Evolutionary conservation across 2,888 invertebrate species (phyloP).

Genomic region (Perdita meconis): DNA sequence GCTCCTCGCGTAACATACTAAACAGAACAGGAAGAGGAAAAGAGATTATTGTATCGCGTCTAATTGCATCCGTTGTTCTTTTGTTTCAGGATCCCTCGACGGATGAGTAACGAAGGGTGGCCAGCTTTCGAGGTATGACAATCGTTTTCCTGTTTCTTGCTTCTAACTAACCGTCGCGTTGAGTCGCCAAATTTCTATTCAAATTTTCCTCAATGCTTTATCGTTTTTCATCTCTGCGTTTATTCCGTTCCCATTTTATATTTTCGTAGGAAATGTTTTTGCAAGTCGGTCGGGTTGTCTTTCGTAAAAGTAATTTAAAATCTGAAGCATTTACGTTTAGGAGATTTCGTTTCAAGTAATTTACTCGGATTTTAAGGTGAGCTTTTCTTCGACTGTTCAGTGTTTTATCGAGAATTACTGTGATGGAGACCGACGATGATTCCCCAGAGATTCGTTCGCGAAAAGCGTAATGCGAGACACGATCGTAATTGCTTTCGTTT

Average conservation of each 20-base stretch:
- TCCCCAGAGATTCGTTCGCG: neutral
- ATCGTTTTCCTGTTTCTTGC: constrained; percentile 32
- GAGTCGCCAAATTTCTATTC: constrained; percentile 41
- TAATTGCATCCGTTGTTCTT: constrained; percentile 62
- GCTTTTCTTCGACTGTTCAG: too few species aligned
- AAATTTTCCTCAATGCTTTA: constrained; percentile 8
- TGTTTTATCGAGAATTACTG: too few species aligned
- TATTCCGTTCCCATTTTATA: neutral
- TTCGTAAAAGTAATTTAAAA: too few species aligned
- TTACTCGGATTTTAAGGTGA: too few species aligned
- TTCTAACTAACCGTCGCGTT: constrained; percentile 56
- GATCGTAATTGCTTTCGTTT: constrained; percentile 21
- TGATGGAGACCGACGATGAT: too few species aligned
- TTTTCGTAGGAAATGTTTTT: neutral
- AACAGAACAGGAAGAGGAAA: neutral
- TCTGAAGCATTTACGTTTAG: too few species aligned
- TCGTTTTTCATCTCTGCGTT: too few species aligned
- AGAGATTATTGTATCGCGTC: constrained; percentile 41
- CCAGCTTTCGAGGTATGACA: constrained; percentile 51
- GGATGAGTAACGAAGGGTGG: constrained; percentile 60
- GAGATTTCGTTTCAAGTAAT: too few species aligned
- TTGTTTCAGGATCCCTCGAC: constrained; percentile 59
- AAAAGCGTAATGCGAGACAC: too few species aligned
- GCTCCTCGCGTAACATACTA: neutral
- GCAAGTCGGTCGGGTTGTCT: neutral